Base-by-base conservation (phyloP, 2,113 vertebrate species). In the Mormyrus lacerda region DNA sequence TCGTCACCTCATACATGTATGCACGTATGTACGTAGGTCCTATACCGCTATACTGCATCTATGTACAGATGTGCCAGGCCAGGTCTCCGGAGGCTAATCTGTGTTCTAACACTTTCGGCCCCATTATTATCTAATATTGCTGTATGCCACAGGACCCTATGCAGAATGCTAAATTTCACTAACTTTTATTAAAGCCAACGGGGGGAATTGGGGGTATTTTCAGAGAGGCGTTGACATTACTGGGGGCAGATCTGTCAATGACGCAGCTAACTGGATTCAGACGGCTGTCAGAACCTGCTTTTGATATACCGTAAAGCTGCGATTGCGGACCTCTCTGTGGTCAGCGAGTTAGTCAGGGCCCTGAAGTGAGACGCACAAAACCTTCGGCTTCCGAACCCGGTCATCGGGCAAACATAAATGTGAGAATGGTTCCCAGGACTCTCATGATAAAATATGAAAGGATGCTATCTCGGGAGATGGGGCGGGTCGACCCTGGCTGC, bases 401-500 rank as follows among this genome's bases (percentile, higher is more conserved):
- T 27, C 61, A 4, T 69, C n/a, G 13, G 53, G 86, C 51, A 83
- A 58, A 89, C 89, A 91, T 90, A 89, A 90, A 90, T 90, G 82
- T 73, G 76, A 21, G 87, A 91, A 92, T 87, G 58, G 88, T 88
- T 89, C 91, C 90, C 90, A 90, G 19, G 91, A 76, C 90, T 91
- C 69, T 89, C 86, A 73, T 91, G 88, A 87, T 92, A 86, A 89
- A 89, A 85, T 90, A 89, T 89, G 91, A 91, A 91, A 53, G 82
- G 88, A 88, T 91, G 92, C 93, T 90, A 90, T 88, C 88, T 89
- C 90, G 58, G 53, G 82, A 88, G 76, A 91, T 90, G 45, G 39
- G 87, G 39, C 47, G 79, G 88, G 85, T 82, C 44, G 31, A 92
- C 89, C 89, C 89, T 85, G 84, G 85, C 65, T 27, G 31, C 90